Evolutionary conservation across 2,797 vertebrate genomes (phyloP), one percentile per base, ranked within the genome.

Genomic region (Karalla daura): DNA sequence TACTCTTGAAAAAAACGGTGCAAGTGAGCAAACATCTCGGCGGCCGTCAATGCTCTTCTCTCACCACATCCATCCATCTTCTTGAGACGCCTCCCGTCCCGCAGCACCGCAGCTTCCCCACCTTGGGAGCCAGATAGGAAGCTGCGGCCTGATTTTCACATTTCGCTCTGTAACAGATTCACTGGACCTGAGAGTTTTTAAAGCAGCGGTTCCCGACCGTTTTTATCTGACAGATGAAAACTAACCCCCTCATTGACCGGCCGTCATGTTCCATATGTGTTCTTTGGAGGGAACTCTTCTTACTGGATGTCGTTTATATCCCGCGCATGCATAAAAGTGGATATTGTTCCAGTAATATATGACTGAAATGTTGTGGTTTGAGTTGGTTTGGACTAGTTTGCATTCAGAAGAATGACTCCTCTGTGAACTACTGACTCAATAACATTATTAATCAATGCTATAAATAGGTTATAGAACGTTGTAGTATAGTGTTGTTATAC

Each of bases 61-160:
- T 89, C 80, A 76, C 67, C 79, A 69, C 83, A 43, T 61, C 41
- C 69, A 86, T 88, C 69, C 67, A 54, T 87, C 78, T 82, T 76
- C 52, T 45, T 58, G 69, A 76, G 72, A 83, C 3, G 44, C 73
- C 80, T 83, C 65, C 66, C 64, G 56, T 66, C 81, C 78, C 76
- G 62, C 59, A 40, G 68, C 75, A 5, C 60, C 35, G 9, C 65
- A 71, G 52, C 49, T 21, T 72, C 70, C 70, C 72, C 78, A 83
- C 83, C 83, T 74, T 75, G 54, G 63, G 81, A 78, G 55, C 76
- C 67, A 54, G 54, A 77, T 58, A 62, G 75, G 86, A 85, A 88
- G 67, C 63, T 67, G 78, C 0, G 70, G 75, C 63, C 45, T 24
- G 61, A 54, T 64, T 67, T 74, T 66, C 58, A 74, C 77, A 74